Evolutionary conservation across 2,888 invertebrate species (phyloP).

Genomic region (Acanthococcus lagerstroemiae): DNA sequence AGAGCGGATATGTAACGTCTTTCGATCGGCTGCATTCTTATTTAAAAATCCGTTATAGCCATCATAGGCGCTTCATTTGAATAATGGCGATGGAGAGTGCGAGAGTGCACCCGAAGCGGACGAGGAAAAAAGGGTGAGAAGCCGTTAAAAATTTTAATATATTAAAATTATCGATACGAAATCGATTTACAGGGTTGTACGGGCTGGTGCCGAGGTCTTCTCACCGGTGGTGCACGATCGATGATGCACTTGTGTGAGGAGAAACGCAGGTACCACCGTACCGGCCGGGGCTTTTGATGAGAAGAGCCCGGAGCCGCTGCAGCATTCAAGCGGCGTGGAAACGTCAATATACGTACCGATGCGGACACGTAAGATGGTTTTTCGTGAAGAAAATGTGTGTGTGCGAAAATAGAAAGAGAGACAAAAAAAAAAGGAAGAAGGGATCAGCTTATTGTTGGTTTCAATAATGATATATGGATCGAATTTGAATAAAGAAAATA

Average conservation of each 20-base stretch:
- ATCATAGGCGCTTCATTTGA: conserved; percentile 23
- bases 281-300: too few relatives aligned
- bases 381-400: background rate
- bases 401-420: too few relatives aligned
- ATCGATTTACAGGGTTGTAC: conserved; percentile 14
- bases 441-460: conserved; percentile 13
- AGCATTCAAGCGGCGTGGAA: too few relatives aligned
- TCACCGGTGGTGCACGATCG: background rate
- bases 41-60: too few relatives aligned
- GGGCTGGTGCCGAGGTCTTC: background rate
- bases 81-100: background rate
- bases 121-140: conserved; percentile 11
- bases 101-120: background rate
- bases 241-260: background rate
- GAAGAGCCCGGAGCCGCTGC: too few relatives aligned
- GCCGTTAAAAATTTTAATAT: conserved; percentile 30
- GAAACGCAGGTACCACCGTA: background rate
- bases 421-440: too few relatives aligned
- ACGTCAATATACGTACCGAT: background rate
- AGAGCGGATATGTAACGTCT: too few relatives aligned
- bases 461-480: conserved; percentile 30
- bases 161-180: conserved; percentile 29
- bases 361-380: background rate
- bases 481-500: conserved; percentile 30
- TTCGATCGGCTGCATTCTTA: too few relatives aligned